Evolutionary conservation across 2,888 invertebrate genomes (phyloP).

Genomic region (Mythimna impura): DNA sequence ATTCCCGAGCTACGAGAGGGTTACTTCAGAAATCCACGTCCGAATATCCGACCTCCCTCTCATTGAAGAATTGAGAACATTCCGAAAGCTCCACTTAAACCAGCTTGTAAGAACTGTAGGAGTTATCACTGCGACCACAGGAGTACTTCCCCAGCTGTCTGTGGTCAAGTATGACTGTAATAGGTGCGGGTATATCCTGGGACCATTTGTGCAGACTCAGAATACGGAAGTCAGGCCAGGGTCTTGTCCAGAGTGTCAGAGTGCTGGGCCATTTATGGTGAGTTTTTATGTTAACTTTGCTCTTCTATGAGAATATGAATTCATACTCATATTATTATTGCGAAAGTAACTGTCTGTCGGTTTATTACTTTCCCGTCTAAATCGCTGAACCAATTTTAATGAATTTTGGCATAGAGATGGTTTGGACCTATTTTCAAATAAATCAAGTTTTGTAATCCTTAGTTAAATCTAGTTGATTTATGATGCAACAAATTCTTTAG

Average conservation of each 20-base stretch:
- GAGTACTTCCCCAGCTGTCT: conserved; percentile 98
- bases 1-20: conserved; percentile 98
- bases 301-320: too few species aligned
- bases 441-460: too few species aligned
- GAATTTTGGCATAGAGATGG: too few species aligned
- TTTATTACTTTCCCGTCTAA: too few species aligned
- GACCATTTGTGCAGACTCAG: conserved; percentile 98
- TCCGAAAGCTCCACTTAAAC: conserved; percentile 97
- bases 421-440: too few species aligned
- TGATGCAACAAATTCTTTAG: too few species aligned
- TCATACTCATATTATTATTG: too few species aligned
- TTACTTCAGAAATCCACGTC: conserved; percentile 98
- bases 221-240: conserved; percentile 98
- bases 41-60: conserved; percentile 98
- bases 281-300: conserved; percentile 63
- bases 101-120: conserved; percentile 97
- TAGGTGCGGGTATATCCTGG: conserved; percentile 98
- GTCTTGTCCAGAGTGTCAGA: conserved; percentile 99
- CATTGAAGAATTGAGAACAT: conserved; percentile 98
- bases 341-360: too few species aligned
- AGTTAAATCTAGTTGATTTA: too few species aligned
- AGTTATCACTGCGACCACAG: conserved; percentile 98
- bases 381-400: too few species aligned
- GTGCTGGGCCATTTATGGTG: conserved; percentile 97
- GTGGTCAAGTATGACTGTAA: conserved; percentile 99